These are phyloP conservation scores for Palaemon carinicauda DNA, from an alignment of 1,140 invertebrate genomes.

Conservation along the genomic window DNA sequence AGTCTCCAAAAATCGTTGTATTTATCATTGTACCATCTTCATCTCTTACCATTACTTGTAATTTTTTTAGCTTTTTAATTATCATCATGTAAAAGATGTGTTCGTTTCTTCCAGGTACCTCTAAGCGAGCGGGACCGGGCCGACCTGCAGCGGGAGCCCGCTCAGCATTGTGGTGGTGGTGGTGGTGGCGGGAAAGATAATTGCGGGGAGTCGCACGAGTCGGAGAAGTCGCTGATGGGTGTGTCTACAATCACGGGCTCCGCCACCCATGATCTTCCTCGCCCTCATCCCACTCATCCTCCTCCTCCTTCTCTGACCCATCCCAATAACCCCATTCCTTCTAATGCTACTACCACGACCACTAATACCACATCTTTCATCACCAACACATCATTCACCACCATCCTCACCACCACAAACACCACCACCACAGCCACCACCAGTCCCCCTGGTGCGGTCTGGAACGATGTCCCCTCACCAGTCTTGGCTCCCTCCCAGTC, in stretches of 20 bases:
- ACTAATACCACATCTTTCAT: conserved; percentile 23
- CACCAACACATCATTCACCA: conserved; percentile 25
- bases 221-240: conserved; percentile 51
- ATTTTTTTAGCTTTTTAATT: too few relatives aligned
- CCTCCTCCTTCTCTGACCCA: conserved; percentile 2
- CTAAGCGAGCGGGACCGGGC: conserved; percentile 44
- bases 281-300: not conserved
- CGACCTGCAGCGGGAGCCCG: conserved; percentile 29
- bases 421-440: conserved; percentile 18
- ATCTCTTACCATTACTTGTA: too few relatives aligned
- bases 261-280: conserved; percentile 1
- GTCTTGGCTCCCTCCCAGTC: conserved; percentile 6
- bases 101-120: conserved; percentile 37
- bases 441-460: conserved; percentile 34
- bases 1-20: too few relatives aligned
- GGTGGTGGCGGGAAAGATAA: conserved; percentile 23
- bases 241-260: conserved; percentile 51
- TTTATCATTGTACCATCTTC: too few relatives aligned
- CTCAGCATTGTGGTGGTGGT: conserved; percentile 3
- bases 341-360: conserved; percentile 19
- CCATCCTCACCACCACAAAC: conserved; percentile 13
- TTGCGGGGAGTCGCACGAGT: conserved; percentile 39
- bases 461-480: conserved; percentile 20
- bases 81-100: too few relatives aligned
- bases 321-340: conserved; percentile 5